Evolutionary conservation across 2,113 vertebrate genomes (phyloP).

Genomic region (Callospermophilus lateralis): DNA sequence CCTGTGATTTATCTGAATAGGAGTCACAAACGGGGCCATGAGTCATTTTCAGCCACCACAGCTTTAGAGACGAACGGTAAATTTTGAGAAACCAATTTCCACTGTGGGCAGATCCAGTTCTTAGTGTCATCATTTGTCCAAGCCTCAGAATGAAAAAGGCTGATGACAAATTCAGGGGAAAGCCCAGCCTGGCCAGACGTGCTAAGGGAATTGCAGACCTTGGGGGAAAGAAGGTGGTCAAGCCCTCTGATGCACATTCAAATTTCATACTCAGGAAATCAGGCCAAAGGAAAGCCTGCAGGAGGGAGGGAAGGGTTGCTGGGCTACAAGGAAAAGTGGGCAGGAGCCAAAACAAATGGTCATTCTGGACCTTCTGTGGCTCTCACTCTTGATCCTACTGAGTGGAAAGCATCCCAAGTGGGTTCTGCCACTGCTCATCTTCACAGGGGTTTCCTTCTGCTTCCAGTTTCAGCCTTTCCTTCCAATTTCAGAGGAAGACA

Average conservation of each 20-base stretch:
- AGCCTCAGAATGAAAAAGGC: conserved; percentile 39
- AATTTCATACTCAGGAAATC: not conserved
- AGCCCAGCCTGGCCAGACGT: not conserved
- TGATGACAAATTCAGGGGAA: not conserved
- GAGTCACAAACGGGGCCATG: not conserved
- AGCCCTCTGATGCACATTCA: not conserved
- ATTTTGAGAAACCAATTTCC: conserved; percentile 71
- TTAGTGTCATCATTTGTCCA: conserved; percentile 34
- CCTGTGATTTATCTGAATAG: conserved; percentile 70
- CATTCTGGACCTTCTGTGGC: not conserved
- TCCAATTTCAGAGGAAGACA: not conserved
- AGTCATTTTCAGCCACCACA: conserved; percentile 49
- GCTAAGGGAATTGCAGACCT: not conserved
- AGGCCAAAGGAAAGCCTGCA: not conserved
- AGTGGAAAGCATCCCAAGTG: not conserved
- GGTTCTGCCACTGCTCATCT: not conserved
- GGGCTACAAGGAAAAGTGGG: not conserved
- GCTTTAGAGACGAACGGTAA: conserved; percentile 52
- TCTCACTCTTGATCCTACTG: not conserved
- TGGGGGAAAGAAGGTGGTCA: not conserved
- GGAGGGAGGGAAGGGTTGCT: not conserved
- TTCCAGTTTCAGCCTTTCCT: not conserved
- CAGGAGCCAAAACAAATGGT: not conserved
- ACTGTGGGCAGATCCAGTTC: conserved; percentile 35
- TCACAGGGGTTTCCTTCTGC: not conserved